A percentile compares a stretch with the other conserved stretches of the same genome.
phyloP scores from a whole-genome alignment of 2,113 vertebrate genomes.

The Dromiciops gliroides region DNA sequence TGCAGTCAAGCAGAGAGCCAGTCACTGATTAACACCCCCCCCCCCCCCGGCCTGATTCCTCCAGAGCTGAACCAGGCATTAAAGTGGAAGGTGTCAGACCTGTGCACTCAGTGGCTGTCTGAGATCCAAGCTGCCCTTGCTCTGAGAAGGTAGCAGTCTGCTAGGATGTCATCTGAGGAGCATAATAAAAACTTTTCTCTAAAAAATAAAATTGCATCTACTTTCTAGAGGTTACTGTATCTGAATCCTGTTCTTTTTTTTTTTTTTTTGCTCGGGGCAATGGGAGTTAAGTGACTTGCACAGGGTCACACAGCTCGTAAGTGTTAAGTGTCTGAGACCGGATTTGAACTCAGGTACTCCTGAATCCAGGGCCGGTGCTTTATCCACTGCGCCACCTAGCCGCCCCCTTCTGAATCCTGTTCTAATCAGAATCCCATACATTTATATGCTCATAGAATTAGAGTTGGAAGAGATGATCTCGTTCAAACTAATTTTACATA shows the following conservation, averaged over 20 bases:
- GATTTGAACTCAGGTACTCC: too few species aligned
- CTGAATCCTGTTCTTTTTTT: slow-evolving; percentile 44
- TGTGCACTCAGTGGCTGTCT: slow-evolving; percentile 57
- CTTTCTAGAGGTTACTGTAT: neutral
- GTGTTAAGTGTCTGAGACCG: too few species aligned
- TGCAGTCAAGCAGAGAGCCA: slow-evolving; percentile 1
- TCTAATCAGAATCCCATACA: neutral
- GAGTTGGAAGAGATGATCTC: neutral
- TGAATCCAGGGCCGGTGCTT: too few species aligned
- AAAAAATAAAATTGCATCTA: neutral
- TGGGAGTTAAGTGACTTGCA: too few species aligned
- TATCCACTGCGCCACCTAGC: too few species aligned
- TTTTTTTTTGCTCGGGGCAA: too few species aligned
- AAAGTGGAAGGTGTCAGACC: slow-evolving; percentile 42
- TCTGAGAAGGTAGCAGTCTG: slow-evolving; percentile 39
- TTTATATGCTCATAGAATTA: neutral
- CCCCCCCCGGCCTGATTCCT: slow-evolving; percentile 40
- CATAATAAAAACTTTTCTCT: neutral
- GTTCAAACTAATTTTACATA: neutral
- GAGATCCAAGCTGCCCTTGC: neutral
- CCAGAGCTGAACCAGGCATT: slow-evolving; percentile 26
- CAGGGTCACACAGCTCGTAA: too few species aligned
- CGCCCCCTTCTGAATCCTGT: slow-evolving; percentile 48
- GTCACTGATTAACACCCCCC: slow-evolving; percentile 74
- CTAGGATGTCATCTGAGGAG: slow-evolving; percentile 4